Evolutionary conservation across 2,797 vertebrate genomes (phyloP), one percentile per base, ranked within the genome.

Genomic region (Gorsachius magnificus): DNA sequence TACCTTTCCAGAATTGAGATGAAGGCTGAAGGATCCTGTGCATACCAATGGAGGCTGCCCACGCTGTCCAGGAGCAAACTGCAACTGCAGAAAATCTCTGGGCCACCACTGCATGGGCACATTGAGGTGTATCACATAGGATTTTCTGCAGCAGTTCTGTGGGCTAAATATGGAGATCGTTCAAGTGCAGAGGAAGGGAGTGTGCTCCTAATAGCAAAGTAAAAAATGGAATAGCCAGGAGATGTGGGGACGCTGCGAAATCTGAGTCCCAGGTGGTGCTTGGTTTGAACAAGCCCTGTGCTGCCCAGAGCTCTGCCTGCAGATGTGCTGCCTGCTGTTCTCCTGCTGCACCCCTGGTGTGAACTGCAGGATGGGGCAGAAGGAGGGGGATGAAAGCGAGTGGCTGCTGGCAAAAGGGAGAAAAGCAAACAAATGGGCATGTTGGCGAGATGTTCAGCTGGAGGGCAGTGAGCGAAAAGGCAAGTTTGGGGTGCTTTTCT

Each of bases 41-140:
- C 2, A 0, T 9, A 5, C 24, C 0, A 0, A 33, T 6, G 41
- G 29, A 46, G 43, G 20, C 24, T 87, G 29, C n/a, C 7, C 11
- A 10, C 6, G 20, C 19, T 61, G 22, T 21, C 36, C 69, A 51
- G 48, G 46, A 65, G 41, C 54, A 38, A 29, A 45, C 17, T 10
- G n/a, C 5, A 35, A 13, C 25, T 29, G 31, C 38, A 17, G 38
- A 20, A 72, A 51, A 5, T 5, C 19, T 71, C 56, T 63, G 28
- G 8, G 33, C n/a, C 72, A 17, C 20, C 71, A 15, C 25, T 26
- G 13, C 43, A 7, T 3, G 21, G 31, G 8, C 0, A 0, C 1
- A 0, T 5, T 56, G 43, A 35, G 33, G 54, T 4, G 3, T 36
- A 5, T 28, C 56, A 38, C 1, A 0, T 5, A 6, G 35, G 3